Conservation (phyloP, 2,888 invertebrate genomes). For the Elgonia sp. region DNA sequence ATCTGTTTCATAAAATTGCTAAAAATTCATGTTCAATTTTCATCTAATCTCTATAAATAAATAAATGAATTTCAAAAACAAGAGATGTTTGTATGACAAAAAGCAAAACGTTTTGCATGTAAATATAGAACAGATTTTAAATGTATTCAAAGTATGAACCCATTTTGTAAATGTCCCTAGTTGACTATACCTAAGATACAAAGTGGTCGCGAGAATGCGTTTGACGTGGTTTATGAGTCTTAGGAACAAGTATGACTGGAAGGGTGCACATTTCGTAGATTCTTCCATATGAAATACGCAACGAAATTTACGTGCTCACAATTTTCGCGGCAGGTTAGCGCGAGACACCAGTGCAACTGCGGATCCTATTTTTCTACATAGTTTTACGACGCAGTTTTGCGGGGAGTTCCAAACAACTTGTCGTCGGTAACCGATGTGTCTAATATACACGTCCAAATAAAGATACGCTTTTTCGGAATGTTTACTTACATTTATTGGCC, state of each 20-base stretch:
- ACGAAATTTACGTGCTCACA: constrained; percentile 58
- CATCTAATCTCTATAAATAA: too few relatives aligned
- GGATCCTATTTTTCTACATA: constrained; percentile 46
- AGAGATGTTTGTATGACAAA: background rate
- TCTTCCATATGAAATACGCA: constrained; percentile 47
- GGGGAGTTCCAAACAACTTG: constrained; percentile 33
- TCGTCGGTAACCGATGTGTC: background rate
- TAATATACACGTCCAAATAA: constrained; percentile 7
- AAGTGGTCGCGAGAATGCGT: constrained; percentile 61
- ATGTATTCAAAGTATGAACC: constrained; percentile 46
- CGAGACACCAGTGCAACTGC: constrained; percentile 32
- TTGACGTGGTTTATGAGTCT: constrained; percentile 65
- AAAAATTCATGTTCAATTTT: too few relatives aligned
- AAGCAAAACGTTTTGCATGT: constrained; percentile 24
- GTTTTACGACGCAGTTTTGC: constrained; percentile 42
- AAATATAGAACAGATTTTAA: constrained; percentile 50
- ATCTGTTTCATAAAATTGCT: too few relatives aligned
- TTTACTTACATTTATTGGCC: background rate
- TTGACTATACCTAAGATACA: constrained; percentile 62
- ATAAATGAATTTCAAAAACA: too few relatives aligned
- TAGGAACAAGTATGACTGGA: constrained; percentile 38
- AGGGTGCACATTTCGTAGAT: constrained; percentile 57
- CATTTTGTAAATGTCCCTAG: constrained; percentile 38
- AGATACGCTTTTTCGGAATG: background rate
- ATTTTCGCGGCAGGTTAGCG: constrained; percentile 24